Evolutionary conservation across 2,113 vertebrate genomes (phyloP), one percentile per base, ranked within the genome.

Genomic region (Colossoma macropomum): DNA sequence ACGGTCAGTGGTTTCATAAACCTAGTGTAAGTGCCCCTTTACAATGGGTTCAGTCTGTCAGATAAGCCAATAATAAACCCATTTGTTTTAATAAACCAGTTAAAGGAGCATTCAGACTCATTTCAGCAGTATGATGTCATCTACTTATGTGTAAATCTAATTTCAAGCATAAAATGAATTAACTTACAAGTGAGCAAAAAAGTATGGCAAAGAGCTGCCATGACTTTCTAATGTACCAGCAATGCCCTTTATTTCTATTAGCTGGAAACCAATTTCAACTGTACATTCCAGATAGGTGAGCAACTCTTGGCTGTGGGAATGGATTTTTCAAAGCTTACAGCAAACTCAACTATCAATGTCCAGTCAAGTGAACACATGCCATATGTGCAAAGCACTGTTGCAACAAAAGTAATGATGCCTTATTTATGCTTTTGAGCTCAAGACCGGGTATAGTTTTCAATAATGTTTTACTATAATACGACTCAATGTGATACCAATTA

Each of bases 251-350:
- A 89, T 93, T 93, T 91, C 91, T 92, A 90, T 92, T 89, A 92
- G 87, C 88, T 65, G 81, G 85, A 87, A 78, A 92, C 86, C 89
- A 86, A 86, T 85, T 90, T 92, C 77, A 91, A 93, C 93, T 94
- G 91, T 94, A 93, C 93, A 93, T 94, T 94, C 92, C 93, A 86
- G 77, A 85, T 88, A 91, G 91, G 91, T 94, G 91, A 94, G 89
- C 90, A 92, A 77, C 69, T 83, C 89, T 93, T 95, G 92, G 93
- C 92, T 30, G 25, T 21, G 68, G 76, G 65, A 34, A 66, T 9
- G n/a, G 86, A 94, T 93, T 84, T 90, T 93, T 94, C 63, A 86
- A 89, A 92, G 90, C 90, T 92, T 90, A 91, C 86, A 88, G 84
- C 80, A 84, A 89, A 88, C 86, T 84, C 86, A 89, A 84, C 78